These are phyloP conservation scores for Helicoverpa assulta DNA, from an alignment of 2,888 invertebrate species.

Conservation along the genomic window DNA sequence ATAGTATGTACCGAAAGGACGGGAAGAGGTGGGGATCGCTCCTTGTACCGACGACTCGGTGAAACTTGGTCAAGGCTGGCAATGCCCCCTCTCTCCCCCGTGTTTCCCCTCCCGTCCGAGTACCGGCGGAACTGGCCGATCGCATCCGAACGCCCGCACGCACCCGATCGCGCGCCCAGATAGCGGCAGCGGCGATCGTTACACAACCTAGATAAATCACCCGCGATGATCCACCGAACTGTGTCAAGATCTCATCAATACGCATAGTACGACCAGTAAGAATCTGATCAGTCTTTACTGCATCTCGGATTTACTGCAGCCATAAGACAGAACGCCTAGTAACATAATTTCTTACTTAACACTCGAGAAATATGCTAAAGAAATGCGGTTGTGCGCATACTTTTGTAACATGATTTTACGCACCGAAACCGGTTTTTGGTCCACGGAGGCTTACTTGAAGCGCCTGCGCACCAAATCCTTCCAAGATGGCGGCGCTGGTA, in stretches of 20 bases:
- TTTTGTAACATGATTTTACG: slow-evolving; percentile 45
- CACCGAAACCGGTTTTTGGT: slow-evolving; percentile 72
- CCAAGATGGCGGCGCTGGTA: slow-evolving; percentile 85
- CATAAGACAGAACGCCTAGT: neutral
- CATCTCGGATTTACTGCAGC: neutral
- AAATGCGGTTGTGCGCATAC: slow-evolving; percentile 39
- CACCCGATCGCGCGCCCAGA: slow-evolving; percentile 82
- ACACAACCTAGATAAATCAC: slow-evolving; percentile 87
- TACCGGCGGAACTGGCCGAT: slow-evolving; percentile 78
- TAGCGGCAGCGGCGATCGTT: slow-evolving; percentile 81
- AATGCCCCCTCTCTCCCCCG: slow-evolving; percentile 74
- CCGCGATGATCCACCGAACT: slow-evolving; percentile 83
- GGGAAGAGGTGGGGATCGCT: slow-evolving; percentile 89
- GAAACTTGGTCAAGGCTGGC: slow-evolving; percentile 90
- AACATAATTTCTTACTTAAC: slow-evolving; percentile 7
- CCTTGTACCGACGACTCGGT: slow-evolving; percentile 88
- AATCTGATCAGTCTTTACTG: slow-evolving; percentile 54
- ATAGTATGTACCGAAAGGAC: slow-evolving; percentile 82
- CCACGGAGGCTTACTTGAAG: slow-evolving; percentile 72
- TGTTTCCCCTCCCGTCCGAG: slow-evolving; percentile 70
- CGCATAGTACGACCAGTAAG: slow-evolving; percentile 54
- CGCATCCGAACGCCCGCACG: slow-evolving; percentile 78
- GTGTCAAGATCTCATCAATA: slow-evolving; percentile 85
- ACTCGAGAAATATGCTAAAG: slow-evolving; percentile 9
- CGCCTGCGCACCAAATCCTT: slow-evolving; percentile 81